phyloP scores from a whole-genome alignment of 2,113 vertebrate species.

The Physeter macrocephalus region DNA sequence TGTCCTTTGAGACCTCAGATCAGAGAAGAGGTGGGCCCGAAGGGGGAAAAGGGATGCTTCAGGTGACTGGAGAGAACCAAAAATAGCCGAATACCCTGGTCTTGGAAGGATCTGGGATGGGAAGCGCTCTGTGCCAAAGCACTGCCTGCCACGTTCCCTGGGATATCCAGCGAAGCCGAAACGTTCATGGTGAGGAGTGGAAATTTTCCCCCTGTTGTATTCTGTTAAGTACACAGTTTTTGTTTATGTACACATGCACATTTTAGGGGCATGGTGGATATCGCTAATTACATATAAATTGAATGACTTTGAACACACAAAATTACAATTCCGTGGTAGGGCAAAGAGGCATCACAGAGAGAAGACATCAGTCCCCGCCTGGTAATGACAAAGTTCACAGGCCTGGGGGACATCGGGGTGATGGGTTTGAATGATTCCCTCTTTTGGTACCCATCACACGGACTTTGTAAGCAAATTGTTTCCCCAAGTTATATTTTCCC shows the following conservation, averaged over 20 bases:
- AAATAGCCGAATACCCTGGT: constrained; percentile 44
- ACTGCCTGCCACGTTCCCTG: not conserved
- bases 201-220: not conserved
- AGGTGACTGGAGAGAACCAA: constrained; percentile 37
- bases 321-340: accelerated
- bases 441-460: not conserved
- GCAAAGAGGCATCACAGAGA: no score
- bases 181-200: not conserved
- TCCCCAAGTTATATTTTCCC: not conserved
- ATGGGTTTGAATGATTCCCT: no score
- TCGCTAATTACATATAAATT: accelerated
- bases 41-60: constrained; percentile 52
- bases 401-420: not conserved
- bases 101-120: constrained; percentile 56
- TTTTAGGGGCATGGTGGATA: not conserved
- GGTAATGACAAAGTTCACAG: not conserved
- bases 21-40: constrained; percentile 46
- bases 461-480: not conserved
- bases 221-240: not conserved
- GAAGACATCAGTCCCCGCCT: not conserved
- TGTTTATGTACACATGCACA: no score
- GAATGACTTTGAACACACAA: not conserved
- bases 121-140: constrained; percentile 40
- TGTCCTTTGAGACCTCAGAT: constrained; percentile 45
- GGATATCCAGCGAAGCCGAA: not conserved